phyloP scores from a whole-genome alignment of 2,797 vertebrate species.

The Urophycis tenuis region DNA sequence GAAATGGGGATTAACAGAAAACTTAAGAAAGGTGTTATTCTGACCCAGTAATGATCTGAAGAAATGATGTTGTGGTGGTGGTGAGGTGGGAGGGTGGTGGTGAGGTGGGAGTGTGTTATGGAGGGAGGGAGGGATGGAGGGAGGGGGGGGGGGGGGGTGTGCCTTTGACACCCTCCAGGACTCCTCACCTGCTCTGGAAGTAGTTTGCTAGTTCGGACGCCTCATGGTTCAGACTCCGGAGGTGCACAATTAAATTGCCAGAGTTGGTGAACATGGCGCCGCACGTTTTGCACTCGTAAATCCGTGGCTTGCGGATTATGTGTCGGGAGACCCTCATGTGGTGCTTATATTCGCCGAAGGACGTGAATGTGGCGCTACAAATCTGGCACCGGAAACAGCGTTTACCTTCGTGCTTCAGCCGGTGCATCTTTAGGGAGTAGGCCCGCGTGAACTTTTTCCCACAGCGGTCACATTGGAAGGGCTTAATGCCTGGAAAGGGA shows the following conservation, averaged over 20 bases:
- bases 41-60: neutral
- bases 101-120: too few relatives aligned
- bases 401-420: constrained; percentile 99
- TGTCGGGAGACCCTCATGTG: constrained; percentile 99
- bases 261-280: constrained; percentile 99
- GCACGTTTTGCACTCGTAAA: constrained; percentile 99
- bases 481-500: constrained; percentile 89
- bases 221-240: constrained; percentile 99
- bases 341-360: constrained; percentile 99
- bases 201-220: constrained; percentile 99
- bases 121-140: constrained; percentile 28
- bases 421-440: constrained; percentile 99
- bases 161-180: constrained; percentile 63
- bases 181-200: constrained; percentile 99
- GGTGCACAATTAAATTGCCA: constrained; percentile 99
- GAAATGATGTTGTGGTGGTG: neutral
- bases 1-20: too few relatives aligned
- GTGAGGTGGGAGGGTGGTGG: neutral
- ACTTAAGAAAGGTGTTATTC: neutral
- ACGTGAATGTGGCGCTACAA: constrained; percentile 99
- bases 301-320: constrained; percentile 99
- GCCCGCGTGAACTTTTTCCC: constrained; percentile 99
- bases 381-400: constrained; percentile 99
- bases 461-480: constrained; percentile 99
- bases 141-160: constrained; percentile 48